Percentiles rank a stretch among this genome's conserved stretches.
phyloP scores from a whole-genome alignment of 2,888 invertebrate genomes.

The Metacarcinus magister region DNA sequence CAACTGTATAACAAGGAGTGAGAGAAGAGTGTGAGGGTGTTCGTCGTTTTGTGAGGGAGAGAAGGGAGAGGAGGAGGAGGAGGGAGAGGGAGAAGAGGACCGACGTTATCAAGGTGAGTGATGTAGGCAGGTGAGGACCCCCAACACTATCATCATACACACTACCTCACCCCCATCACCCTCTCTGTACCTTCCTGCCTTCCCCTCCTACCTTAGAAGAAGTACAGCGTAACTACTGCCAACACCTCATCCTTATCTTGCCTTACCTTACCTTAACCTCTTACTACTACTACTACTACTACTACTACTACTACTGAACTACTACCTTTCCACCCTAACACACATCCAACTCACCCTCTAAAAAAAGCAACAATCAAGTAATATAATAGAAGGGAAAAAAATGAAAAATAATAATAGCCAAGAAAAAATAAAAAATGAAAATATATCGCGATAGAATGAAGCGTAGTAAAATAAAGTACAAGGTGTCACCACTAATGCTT shows the following conservation, averaged over 20 bases:
- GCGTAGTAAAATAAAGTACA: neutral
- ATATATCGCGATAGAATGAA: neutral
- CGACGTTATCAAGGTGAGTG: constrained; percentile 17
- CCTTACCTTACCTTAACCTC: too few species aligned
- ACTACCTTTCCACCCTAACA: neutral
- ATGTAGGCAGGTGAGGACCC: constrained; percentile 7
- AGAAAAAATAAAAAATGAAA: neutral
- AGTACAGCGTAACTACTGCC: neutral
- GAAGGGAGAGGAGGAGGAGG: neutral
- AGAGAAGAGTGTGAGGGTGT: too few species aligned
- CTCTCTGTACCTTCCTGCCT: neutral
- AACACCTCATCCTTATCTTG: neutral
- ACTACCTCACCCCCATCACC: neutral
- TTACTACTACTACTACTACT: constrained; percentile 12
- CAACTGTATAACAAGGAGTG: too few species aligned
- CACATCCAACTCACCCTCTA: neutral
- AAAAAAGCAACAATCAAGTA: neutral
- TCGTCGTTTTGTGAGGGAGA: neutral
- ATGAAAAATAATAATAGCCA: neutral
- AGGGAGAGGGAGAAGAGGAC: neutral
- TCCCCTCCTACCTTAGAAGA: neutral
- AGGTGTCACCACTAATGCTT: neutral
- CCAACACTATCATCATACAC: neutral
- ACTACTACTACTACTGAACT: neutral
- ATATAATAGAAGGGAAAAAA: neutral